phyloP scores from a whole-genome alignment of 2,113 vertebrate species.

The Fukomys damarensis region DNA sequence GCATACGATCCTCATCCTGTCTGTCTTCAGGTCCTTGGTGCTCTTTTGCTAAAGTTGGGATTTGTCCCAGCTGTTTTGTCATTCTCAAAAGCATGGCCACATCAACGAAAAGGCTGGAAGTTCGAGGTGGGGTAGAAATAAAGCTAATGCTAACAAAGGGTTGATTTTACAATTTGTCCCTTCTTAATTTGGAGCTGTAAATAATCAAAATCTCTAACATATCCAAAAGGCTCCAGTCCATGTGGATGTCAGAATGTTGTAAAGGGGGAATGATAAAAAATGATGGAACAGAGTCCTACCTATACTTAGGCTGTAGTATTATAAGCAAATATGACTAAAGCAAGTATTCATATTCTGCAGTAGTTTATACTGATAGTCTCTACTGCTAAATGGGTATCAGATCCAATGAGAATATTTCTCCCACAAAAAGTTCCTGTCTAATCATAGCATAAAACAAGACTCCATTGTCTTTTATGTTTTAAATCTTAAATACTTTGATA shows the following conservation, averaged over 20 bases:
- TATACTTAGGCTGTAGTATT: background rate
- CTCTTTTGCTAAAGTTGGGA: background rate
- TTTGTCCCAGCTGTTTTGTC: background rate
- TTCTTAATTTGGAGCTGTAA: background rate
- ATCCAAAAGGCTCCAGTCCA: background rate
- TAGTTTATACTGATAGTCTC: background rate
- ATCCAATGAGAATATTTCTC: background rate
- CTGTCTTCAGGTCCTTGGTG: background rate
- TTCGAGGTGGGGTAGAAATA: background rate
- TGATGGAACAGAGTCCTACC: background rate
- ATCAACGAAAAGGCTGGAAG: background rate
- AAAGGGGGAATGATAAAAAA: background rate
- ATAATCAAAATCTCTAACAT: background rate
- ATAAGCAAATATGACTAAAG: background rate
- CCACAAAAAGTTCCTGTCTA: background rate
- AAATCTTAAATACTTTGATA: conserved; percentile 20
- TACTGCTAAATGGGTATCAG: background rate
- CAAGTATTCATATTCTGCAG: background rate
- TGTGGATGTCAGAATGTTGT: background rate
- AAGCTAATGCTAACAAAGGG: background rate
- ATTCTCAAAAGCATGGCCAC: background rate
- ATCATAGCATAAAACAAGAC: background rate
- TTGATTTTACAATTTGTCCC: background rate
- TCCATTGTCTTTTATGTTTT: background rate
- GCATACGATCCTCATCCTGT: background rate